A percentile compares a stretch with the other conserved stretches of the same genome.
Evolutionary conservation across 2,797 vertebrate genomes (phyloP).

Genomic region (Rhyacichthys aspro): DNA sequence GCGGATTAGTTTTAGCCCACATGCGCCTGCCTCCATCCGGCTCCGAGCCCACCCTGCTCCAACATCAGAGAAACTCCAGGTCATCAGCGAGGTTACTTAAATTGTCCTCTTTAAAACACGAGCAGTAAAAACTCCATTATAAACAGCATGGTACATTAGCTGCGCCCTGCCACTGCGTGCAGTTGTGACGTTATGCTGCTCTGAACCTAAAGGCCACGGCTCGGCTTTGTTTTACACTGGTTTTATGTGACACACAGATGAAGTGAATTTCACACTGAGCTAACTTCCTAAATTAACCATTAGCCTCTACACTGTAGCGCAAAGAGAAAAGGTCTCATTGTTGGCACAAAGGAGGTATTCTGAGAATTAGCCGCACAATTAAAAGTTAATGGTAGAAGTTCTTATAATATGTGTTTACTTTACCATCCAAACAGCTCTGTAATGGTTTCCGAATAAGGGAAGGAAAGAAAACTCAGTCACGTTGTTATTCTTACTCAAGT

Average conservation of each 20-base stretch:
- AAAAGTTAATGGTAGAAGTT: constrained; percentile 27
- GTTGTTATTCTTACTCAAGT: background rate
- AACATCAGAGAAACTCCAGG: constrained; percentile 5
- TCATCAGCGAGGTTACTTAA: constrained; percentile 16
- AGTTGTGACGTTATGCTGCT: constrained; percentile 25
- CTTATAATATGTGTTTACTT: constrained; percentile 45
- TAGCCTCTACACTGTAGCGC: constrained; percentile 23
- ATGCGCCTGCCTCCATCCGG: constrained; percentile 13
- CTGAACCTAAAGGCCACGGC: constrained; percentile 18
- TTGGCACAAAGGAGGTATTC: constrained; percentile 35
- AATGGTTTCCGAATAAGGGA: constrained; percentile 46
- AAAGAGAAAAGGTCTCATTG: constrained; percentile 19
- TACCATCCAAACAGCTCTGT: constrained; percentile 35
- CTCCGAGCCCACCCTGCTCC: constrained; percentile 45
- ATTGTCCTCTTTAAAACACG: constrained; percentile 5
- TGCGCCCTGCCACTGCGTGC: constrained; percentile 8
- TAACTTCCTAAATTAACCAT: constrained; percentile 39
- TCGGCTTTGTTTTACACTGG: constrained; percentile 28
- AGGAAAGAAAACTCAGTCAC: constrained; percentile 22
- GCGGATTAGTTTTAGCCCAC: constrained; percentile 69
- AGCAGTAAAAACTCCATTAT: constrained; percentile 38
- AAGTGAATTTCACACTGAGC: constrained; percentile 53
- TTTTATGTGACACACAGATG: constrained; percentile 15
- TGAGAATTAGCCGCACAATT: constrained; percentile 28
- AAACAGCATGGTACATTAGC: constrained; percentile 22